A percentile compares a stretch with the other conserved stretches of the same genome.
Conservation (phyloP, 2,113 vertebrate species). For the Arizona elegans region DNA sequence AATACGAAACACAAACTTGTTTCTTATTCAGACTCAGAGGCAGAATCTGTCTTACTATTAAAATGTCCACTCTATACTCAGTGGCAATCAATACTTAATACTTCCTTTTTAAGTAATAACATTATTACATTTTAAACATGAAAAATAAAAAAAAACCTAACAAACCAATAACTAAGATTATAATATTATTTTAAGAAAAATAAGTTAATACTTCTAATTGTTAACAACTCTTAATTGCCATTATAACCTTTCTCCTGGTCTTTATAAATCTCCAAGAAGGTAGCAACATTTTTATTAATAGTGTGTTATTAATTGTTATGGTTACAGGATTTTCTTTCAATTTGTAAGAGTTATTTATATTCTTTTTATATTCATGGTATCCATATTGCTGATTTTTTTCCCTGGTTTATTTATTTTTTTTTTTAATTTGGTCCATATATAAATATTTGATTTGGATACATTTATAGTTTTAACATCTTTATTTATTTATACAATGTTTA, state of each 20-base stretch:
- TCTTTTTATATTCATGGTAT: not conserved
- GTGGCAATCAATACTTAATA: not conserved
- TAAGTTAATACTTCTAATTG: not conserved
- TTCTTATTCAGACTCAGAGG: not conserved
- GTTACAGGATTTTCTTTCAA: not conserved
- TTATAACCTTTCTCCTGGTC: not conserved
- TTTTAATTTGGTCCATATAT: not conserved
- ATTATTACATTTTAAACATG: not conserved
- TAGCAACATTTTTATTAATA: not conserved
- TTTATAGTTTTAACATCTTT: constrained; percentile 45
- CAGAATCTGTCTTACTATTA: not conserved
- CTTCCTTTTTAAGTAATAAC: not conserved
- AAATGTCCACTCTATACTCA: not conserved
- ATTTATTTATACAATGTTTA: not conserved
- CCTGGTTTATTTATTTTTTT: not conserved
- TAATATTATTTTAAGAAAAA: not conserved
- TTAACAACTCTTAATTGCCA: not conserved
- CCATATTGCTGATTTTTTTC: not conserved
- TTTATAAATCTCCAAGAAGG: not conserved
- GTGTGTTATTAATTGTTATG: not conserved
- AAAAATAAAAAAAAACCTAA: not conserved
- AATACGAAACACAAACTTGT: not conserved
- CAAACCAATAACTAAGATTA: not conserved
- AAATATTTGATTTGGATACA: constrained; percentile 26
- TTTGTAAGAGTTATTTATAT: not conserved